phyloP scores from a whole-genome alignment of 2,797 vertebrate species.

The Chrysocyon brachyurus region DNA sequence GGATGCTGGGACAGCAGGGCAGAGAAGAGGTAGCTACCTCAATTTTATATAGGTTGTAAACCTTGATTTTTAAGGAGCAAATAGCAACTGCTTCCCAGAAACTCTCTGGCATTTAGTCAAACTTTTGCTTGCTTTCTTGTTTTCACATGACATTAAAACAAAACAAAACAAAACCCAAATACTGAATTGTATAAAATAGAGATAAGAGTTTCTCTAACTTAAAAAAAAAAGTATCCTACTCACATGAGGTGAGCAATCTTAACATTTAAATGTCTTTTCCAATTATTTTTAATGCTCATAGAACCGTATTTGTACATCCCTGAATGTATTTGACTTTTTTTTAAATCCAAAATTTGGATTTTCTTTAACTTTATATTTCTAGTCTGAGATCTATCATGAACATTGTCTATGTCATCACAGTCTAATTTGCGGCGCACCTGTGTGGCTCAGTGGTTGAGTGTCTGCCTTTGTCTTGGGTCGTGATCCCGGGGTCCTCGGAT shows the following conservation, averaged over 20 bases:
- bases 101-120: neutral
- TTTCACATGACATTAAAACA: neutral
- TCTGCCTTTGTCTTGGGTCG: too few species aligned
- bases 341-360: neutral
- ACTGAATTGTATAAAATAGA: neutral
- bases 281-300: neutral
- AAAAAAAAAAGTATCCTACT: neutral
- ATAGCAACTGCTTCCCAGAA: neutral
- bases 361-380: neutral
- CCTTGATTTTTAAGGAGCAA: neutral
- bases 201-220: neutral
- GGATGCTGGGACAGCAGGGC: neutral
- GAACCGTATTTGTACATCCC: neutral
- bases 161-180: neutral
- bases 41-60: neutral
- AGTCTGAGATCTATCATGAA: neutral
- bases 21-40: neutral
- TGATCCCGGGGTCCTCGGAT: too few species aligned
- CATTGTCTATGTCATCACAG: neutral
- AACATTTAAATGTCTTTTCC: neutral
- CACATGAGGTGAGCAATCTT: neutral
- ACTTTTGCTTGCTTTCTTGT: conserved; percentile 12
- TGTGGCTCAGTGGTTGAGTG: too few species aligned
- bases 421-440: too few species aligned
- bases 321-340: neutral